phyloP scores from a whole-genome alignment of 2,797 vertebrate genomes.

The Rhadinocentrus ornatus region DNA sequence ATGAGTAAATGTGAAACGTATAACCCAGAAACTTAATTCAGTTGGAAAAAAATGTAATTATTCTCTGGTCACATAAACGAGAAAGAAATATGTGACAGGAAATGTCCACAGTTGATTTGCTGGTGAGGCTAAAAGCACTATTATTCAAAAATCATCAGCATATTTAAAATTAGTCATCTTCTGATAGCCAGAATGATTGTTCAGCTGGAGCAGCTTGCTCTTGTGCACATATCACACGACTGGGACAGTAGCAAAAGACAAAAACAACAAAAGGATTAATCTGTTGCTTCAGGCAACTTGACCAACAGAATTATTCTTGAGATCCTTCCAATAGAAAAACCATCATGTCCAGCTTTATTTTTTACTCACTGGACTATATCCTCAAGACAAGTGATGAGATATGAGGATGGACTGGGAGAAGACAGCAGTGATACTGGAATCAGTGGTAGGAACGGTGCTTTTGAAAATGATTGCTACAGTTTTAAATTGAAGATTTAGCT shows the following conservation, averaged over 20 bases:
- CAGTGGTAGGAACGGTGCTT: neutral
- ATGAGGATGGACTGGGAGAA: slow-evolving; percentile 20
- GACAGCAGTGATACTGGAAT: slow-evolving; percentile 16
- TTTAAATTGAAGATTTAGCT: slow-evolving; percentile 19
- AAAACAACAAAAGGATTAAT: slow-evolving; percentile 48
- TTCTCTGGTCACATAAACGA: slow-evolving; percentile 49
- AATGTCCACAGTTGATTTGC: slow-evolving; percentile 38
- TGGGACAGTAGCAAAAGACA: slow-evolving; percentile 30
- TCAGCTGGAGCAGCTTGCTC: slow-evolving; percentile 23
- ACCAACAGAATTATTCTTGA: slow-evolving; percentile 53
- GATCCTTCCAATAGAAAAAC: slow-evolving; percentile 39
- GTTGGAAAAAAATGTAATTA: slow-evolving; percentile 49
- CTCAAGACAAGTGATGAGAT: slow-evolving; percentile 44
- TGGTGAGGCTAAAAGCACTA: slow-evolving; percentile 44
- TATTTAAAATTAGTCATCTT: slow-evolving; percentile 41
- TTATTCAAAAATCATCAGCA: slow-evolving; percentile 39
- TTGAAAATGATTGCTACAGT: slow-evolving; percentile 10
- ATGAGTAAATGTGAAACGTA: slow-evolving; percentile 22
- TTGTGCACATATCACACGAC: slow-evolving; percentile 27
- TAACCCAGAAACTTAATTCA: slow-evolving; percentile 29
- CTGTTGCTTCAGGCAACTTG: slow-evolving; percentile 51
- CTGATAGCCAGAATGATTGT: slow-evolving; percentile 27
- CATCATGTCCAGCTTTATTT: slow-evolving; percentile 40
- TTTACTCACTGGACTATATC: slow-evolving; percentile 30
- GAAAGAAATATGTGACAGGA: slow-evolving; percentile 27